Base-by-base conservation (phyloP, 1,140 invertebrate genomes). In the Ceratitis capitata region DNA sequence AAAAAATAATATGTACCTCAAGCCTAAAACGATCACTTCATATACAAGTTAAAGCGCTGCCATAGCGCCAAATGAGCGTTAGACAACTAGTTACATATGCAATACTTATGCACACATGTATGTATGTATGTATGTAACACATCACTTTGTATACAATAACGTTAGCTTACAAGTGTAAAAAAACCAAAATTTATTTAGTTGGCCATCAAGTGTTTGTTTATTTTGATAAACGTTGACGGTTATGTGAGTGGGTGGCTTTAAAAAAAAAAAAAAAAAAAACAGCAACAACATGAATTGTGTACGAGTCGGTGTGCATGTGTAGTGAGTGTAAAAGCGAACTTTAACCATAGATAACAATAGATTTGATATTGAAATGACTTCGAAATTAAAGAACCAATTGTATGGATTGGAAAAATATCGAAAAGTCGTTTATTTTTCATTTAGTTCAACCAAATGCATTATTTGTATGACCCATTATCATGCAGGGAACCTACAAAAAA, bases 21-120 rank as follows among this genome's bases (percentile, higher is more conserved):
- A 78, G 32, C 42, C 32, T 12, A 84, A 84, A 84, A 58, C 84
- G 84, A 84, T 84, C 84, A 84, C 84, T 84, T 84, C 84, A 64
- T 84, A 58, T 5, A 83, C 47, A 29, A 51, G 29, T 19, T 83
- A 83, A 32, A 83, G 49, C 82, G 82, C 49, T 14, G 47, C 1
- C 82, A 29, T 26, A 53, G 14, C 42, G 14, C 14, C 35, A 56
- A 19, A 35, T 35, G n/a, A n/a, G 29, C 29, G 19, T 82, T 9
- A 56, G 14, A 1, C 5, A 32, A 35, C 61, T 19, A 69, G 32
- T 69, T 35, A 35, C 14, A 19, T n/a, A n/a, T n/a, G n/a, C n/a
- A n/a, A n/a, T n/a, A n/a, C n/a, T n/a, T n/a, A n/a, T n/a, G 14
- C 14, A 53, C 9, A 19, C 5, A 12, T 16, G 51, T 53, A 16